A percentile compares a stretch with the other conserved stretches of the same genome.
These are phyloP conservation scores for Rhinophrynus dorsalis DNA, from an alignment of 2,797 vertebrate species.

Conservation along the genomic window DNA sequence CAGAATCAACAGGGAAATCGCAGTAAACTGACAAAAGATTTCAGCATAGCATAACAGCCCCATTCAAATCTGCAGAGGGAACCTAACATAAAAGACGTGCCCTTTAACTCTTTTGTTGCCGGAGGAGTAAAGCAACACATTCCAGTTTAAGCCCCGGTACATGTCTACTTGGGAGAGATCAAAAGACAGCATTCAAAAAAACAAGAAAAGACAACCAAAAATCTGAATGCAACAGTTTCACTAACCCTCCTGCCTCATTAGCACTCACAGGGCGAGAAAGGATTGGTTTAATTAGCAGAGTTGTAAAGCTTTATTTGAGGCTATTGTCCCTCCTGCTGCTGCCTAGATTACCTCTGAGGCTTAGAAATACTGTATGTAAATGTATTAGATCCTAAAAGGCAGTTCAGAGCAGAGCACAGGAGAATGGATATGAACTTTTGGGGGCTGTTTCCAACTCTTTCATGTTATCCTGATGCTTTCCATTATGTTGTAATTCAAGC, in stretches of 20 bases:
- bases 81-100: not conserved
- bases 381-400: conserved; percentile 50
- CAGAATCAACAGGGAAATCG: too few relatives aligned
- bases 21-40: too few relatives aligned
- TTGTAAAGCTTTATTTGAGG: conserved; percentile 64
- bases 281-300: conserved; percentile 70
- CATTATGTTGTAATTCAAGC: conserved; percentile 59
- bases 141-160: not conserved
- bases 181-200: conserved; percentile 49
- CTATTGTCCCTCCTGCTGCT: conserved; percentile 63
- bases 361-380: conserved; percentile 64
- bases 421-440: conserved; percentile 52
- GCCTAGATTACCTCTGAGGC: conserved; percentile 59
- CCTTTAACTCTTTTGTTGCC: not conserved
- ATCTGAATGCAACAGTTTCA: conserved; percentile 50
- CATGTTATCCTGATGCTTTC: conserved; percentile 55
- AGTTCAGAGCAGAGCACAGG: conserved; percentile 26
- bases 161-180: conserved; percentile 12
- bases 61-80: not conserved
- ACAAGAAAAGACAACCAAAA: conserved; percentile 15
- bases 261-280: conserved; percentile 59
- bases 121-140: too few relatives aligned
- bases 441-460: conserved; percentile 53
- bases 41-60: not conserved
- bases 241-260: conserved; percentile 68